These are phyloP conservation scores for Campaea margaritaria DNA, from an alignment of 2,888 invertebrate genomes.

Conservation along the genomic window DNA sequence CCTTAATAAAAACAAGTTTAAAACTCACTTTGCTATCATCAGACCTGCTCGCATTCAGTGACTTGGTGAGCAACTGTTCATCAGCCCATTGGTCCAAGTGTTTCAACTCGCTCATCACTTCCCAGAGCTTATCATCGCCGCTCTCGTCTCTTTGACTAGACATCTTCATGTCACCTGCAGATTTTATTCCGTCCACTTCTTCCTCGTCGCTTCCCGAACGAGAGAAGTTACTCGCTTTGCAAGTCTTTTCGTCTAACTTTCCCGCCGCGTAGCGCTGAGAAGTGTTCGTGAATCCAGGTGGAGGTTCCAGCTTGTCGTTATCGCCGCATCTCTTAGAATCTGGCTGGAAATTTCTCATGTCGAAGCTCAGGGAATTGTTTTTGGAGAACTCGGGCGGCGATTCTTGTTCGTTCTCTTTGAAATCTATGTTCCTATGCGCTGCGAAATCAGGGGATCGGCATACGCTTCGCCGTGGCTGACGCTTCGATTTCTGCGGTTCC, in stretches of 20 bases:
- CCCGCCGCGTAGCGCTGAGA: constrained; percentile 67
- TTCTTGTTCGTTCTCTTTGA: constrained; percentile 60
- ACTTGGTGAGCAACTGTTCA: constrained; percentile 67
- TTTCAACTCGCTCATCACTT: constrained; percentile 76
- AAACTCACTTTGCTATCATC: constrained; percentile 72
- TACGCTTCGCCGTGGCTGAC: constrained; percentile 48
- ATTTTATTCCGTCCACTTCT: constrained; percentile 61
- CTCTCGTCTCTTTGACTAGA: constrained; percentile 64
- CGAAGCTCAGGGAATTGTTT: constrained; percentile 70
- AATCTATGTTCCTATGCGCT: constrained; percentile 71
- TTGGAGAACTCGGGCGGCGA: constrained; percentile 70
- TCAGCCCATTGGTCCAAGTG: constrained; percentile 78
- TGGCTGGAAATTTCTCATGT: constrained; percentile 44
- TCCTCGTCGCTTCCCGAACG: constrained; percentile 53
- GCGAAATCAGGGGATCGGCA: constrained; percentile 60
- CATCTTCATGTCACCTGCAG: constrained; percentile 51
- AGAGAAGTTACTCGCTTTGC: constrained; percentile 36
- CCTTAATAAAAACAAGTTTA: too few relatives aligned
- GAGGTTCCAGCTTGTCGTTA: too few relatives aligned
- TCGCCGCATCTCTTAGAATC: not conserved
- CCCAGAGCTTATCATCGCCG: constrained; percentile 70
- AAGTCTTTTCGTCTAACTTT: too few relatives aligned
- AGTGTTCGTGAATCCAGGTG: constrained; percentile 1
- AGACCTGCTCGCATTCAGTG: constrained; percentile 62
- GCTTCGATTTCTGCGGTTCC: constrained; percentile 61